Percentiles rank a stretch among this genome's conserved stretches.
These are phyloP conservation scores for Rhinoderma darwinii DNA, from an alignment of 2,113 vertebrate species.

Conservation along the genomic window DNA sequence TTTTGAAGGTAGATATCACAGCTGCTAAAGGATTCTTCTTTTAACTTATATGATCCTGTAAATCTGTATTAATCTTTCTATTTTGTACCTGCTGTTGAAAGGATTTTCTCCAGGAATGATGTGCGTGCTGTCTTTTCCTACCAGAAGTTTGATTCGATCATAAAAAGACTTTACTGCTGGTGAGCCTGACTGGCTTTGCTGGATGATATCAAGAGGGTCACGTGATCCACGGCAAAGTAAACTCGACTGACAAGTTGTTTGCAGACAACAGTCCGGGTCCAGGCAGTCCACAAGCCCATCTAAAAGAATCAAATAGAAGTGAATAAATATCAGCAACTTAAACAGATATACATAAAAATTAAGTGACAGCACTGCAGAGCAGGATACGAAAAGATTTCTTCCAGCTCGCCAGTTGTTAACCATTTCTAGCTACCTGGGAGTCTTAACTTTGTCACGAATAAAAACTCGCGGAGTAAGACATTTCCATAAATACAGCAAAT, in stretches of 20 bases:
- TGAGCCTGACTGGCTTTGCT: slow-evolving; percentile 82
- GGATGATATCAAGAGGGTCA: slow-evolving; percentile 94
- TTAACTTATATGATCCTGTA: slow-evolving; percentile 36
- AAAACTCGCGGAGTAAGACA: not conserved
- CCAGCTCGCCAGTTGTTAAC: not conserved
- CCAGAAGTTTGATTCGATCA: slow-evolving; percentile 93
- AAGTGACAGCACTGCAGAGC: not conserved
- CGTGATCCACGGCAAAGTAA: slow-evolving; percentile 92
- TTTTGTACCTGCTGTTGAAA: slow-evolving; percentile 89
- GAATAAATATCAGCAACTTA: not conserved
- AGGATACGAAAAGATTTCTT: not conserved
- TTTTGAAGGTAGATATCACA: slow-evolving; percentile 6
- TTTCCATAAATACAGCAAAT: not conserved
- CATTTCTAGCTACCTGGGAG: not conserved
- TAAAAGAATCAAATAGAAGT: slow-evolving; percentile 67
- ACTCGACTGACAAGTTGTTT: slow-evolving; percentile 93
- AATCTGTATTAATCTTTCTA: slow-evolving; percentile 46
- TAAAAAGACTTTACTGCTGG: slow-evolving; percentile 92
- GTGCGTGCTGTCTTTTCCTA: slow-evolving; percentile 95
- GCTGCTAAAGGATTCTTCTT: slow-evolving; percentile 45
- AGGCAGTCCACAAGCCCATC: slow-evolving; percentile 97
- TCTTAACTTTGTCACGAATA: not conserved
- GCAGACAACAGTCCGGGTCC: slow-evolving; percentile 98
- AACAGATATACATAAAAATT: not conserved
- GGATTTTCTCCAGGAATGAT: slow-evolving; percentile 96